Evolutionary conservation across 2,113 vertebrate species (phyloP).

Genomic region (Anhinga anhinga): DNA sequence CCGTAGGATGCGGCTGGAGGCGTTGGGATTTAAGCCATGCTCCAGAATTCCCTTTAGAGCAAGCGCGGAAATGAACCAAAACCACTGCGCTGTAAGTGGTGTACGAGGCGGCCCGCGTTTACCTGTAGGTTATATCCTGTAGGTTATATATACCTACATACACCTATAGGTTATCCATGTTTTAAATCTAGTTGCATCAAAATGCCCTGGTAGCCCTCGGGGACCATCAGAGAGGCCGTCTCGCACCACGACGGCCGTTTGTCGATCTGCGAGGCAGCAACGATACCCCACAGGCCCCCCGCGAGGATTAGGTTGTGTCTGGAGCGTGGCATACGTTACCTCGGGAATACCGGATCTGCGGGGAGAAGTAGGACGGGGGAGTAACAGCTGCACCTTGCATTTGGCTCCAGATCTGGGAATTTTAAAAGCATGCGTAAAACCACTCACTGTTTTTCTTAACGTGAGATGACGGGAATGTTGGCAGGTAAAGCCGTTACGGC

Average conservation of each 20-base stretch:
- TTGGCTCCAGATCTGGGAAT: background rate
- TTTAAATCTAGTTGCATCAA: background rate
- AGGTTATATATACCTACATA: too few relatives aligned
- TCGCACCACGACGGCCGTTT: background rate
- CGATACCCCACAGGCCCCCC: too few relatives aligned
- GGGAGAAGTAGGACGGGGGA: background rate
- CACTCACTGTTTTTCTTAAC: background rate
- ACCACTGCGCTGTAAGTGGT: background rate
- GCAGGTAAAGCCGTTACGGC: background rate
- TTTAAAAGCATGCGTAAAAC: background rate
- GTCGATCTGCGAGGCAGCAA: background rate
- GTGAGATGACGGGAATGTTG: background rate
- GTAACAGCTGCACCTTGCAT: background rate
- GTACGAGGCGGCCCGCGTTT: fast-evolving
- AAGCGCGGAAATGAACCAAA: background rate
- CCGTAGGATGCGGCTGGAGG: background rate
- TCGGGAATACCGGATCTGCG: background rate
- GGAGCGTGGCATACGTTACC: fast-evolving
- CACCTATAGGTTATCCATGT: background rate
- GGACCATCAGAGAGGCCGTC: background rate
- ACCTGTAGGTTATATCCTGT: fast-evolving
- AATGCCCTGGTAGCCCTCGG: background rate
- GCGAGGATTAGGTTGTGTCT: background rate
- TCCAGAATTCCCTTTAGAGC: background rate
- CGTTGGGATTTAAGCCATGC: background rate